Evolutionary conservation across 2,797 vertebrate species (phyloP).

Genomic region (Delichon dasypus): DNA sequence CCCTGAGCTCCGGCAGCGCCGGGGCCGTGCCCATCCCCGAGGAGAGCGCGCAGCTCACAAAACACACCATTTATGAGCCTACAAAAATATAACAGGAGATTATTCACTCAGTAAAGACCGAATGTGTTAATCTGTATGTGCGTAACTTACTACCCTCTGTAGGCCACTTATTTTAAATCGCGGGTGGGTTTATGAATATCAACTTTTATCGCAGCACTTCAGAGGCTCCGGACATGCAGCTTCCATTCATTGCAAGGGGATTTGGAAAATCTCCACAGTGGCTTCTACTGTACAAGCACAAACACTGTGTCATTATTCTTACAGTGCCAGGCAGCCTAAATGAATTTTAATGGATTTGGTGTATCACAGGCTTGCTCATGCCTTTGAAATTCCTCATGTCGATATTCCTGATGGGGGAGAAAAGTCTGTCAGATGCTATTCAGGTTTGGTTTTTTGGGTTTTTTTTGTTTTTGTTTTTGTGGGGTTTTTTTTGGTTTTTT

Average conservation of each 20-base stretch:
- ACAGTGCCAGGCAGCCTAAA: background rate
- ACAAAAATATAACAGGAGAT: rapidly evolving
- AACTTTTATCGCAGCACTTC: background rate
- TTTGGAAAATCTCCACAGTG: background rate
- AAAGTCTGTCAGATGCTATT: background rate
- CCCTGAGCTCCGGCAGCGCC: background rate
- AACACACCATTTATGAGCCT: background rate
- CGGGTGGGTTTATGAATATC: background rate
- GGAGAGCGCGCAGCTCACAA: background rate
- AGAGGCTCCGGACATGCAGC: background rate
- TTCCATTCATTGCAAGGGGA: background rate
- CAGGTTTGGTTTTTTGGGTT: too few relatives aligned
- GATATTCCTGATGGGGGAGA: background rate
- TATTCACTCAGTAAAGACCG: background rate
- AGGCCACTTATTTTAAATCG: background rate
- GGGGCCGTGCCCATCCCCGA: background rate
- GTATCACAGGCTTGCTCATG: background rate
- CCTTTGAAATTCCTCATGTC: background rate
- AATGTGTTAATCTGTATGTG: background rate
- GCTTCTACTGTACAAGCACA: background rate
- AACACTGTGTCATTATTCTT: background rate
- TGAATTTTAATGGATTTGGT: background rate
- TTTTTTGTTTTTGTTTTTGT: too few relatives aligned
- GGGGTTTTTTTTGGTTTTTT: too few relatives aligned
- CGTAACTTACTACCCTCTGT: background rate